These are phyloP conservation scores for Recurvirostra avosetta DNA, from an alignment of 2,113 vertebrate species.

Conservation along the genomic window DNA sequence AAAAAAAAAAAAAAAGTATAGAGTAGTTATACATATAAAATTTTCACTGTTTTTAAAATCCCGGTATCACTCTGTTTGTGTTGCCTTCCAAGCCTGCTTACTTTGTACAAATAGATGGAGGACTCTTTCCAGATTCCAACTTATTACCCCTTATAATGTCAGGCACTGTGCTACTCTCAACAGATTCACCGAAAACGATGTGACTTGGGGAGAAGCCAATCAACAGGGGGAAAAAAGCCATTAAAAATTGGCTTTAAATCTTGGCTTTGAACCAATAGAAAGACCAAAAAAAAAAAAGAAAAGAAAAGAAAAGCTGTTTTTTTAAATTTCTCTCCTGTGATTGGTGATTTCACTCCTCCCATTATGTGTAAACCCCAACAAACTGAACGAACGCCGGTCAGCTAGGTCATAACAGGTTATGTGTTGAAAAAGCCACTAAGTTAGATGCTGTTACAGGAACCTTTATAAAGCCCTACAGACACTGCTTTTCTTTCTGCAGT, in stretches of 20 bases:
- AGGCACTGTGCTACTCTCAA: conserved; percentile 56
- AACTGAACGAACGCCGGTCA: neutral
- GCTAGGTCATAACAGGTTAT: neutral
- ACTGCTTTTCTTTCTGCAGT: neutral
- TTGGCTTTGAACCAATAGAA: conserved; percentile 5
- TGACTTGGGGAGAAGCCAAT: conserved; percentile 57
- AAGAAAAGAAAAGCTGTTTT: neutral
- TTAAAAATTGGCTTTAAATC: conserved; percentile 48
- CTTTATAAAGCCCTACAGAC: neutral
- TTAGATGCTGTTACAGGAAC: neutral
- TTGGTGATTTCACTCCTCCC: neutral
- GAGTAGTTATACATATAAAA: neutral
- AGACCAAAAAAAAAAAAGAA: neutral
- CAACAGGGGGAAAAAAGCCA: neutral
- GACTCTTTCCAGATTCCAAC: conserved; percentile 26
- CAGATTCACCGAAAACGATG: conserved; percentile 45
- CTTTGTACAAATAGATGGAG: conserved; percentile 27
- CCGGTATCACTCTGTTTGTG: neutral
- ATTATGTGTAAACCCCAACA: neutral
- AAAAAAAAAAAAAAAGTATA: neutral
- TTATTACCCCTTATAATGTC: conserved; percentile 54
- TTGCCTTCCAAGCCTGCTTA: neutral
- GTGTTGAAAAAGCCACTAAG: neutral
- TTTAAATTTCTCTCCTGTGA: neutral
- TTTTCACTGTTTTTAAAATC: neutral